Base-by-base conservation (phyloP, 2,113 vertebrate genomes). In the Grammomys dolichurus region DNA sequence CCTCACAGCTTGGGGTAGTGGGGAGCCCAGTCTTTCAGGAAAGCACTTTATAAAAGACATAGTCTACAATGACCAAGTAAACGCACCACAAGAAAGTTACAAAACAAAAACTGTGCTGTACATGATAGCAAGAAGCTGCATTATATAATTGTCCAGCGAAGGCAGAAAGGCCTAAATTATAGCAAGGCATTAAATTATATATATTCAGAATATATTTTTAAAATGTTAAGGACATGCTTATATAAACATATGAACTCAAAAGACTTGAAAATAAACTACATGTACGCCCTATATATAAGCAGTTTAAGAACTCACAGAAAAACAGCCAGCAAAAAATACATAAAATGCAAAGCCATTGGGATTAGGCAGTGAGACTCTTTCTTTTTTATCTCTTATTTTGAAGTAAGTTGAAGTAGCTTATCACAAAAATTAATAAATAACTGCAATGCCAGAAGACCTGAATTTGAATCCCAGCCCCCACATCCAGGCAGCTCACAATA, bases 181-280 rank as follows among this genome's bases (percentile, higher is more conserved):
- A 60, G 16, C 12, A 63, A 80, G 75, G 11, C 89, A 81, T 40
- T 54, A 91, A 81, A 69, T 54, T 46, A 31, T 75, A 78, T 51
- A 91, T 67, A 81, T 33, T 40, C 48, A 40, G 33, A 1, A 69
- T 54, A 70, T 67, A 80, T 56, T 81, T 89, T 72, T 86, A 58
- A 95, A 94, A 87, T 54, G 13, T 19, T 19, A 54, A 95, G 22
- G 80, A 89, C 85, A 70, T 58, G 69, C 43, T 89, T 87, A 63
- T 3, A 56, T 70, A 92, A 92, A 95, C 80, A 48, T 1, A n/a
- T 13, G 13, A 90, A 77, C 60, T 90, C 67, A 7, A 43, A 56
- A 91, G 56, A 28, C 58, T 48, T 46, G 69, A 43, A 88, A 89
- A 72, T 46, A 60, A 89, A 87, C 58, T 40, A 22, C 10, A 40